These are phyloP conservation scores for Nomada goodeniana DNA, from an alignment of 2,888 invertebrate genomes.

Conservation along the genomic window DNA sequence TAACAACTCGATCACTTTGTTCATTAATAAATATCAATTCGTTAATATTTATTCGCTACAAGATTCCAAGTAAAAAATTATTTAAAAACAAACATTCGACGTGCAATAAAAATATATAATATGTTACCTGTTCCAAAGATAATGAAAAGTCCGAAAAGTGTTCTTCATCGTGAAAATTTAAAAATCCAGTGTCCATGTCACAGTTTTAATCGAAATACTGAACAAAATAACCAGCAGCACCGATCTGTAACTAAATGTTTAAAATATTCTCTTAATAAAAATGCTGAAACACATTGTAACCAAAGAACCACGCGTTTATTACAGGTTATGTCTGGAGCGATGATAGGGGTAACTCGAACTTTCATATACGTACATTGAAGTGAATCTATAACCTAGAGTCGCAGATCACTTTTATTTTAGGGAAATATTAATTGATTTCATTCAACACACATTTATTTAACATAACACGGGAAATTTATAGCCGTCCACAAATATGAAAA, in stretches of 20 bases:
- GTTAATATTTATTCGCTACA: no score
- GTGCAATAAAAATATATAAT: slow-evolving; percentile 2
- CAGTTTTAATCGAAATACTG: slow-evolving; percentile 18
- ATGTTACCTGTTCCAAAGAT: slow-evolving; percentile 78
- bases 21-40: neutral
- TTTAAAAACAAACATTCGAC: neutral
- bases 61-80: no score
- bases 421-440: neutral
- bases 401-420: neutral
- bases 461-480: neutral
- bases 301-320: slow-evolving; percentile 61
- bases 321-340: slow-evolving; percentile 62
- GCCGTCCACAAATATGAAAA: slow-evolving; percentile 29
- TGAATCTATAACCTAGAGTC: neutral
- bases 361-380: slow-evolving; percentile 3
- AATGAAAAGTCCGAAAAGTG: slow-evolving; percentile 84
- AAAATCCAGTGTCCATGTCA: slow-evolving; percentile 85
- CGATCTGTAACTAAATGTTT: slow-evolving; percentile 32
- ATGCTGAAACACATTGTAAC: neutral
- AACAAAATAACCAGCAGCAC: neutral
- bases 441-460: neutral
- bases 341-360: slow-evolving; percentile 11
- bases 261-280: slow-evolving; percentile 3
- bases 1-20: neutral
- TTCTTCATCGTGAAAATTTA: slow-evolving; percentile 85